These are phyloP conservation scores for Alces alces DNA, from an alignment of 2,113 vertebrate genomes.

Conservation along the genomic window DNA sequence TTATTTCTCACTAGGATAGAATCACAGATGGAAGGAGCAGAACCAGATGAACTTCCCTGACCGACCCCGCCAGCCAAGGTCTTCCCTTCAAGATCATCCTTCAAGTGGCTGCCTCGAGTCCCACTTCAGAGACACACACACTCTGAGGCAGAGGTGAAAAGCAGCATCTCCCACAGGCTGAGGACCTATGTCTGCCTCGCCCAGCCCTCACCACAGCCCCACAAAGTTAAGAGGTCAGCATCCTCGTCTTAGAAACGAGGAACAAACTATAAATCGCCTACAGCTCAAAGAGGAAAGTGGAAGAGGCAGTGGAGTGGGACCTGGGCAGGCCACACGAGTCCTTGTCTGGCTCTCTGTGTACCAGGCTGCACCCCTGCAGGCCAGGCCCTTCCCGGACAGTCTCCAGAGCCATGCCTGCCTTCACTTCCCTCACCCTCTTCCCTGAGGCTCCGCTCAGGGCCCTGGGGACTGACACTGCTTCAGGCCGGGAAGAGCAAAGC, in stretches of 20 bases:
- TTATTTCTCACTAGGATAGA: background rate
- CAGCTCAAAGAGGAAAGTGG: background rate
- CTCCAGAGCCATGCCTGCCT: background rate
- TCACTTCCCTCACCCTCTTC: background rate
- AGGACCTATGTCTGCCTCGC: rapidly evolving
- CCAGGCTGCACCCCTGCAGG: background rate
- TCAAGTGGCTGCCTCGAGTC: background rate
- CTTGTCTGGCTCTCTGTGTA: rapidly evolving
- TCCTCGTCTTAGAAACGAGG: rapidly evolving
- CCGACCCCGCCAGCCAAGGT: background rate
- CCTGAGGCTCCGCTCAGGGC: background rate
- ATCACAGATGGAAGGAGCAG: background rate
- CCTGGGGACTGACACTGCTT: background rate
- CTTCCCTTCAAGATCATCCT: background rate
- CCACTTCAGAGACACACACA: background rate
- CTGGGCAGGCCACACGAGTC: rapidly evolving
- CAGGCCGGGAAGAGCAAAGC: background rate
- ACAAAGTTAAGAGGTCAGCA: background rate
- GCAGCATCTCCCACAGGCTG: background rate
- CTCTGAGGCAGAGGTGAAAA: background rate
- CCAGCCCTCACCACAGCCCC: rapidly evolving
- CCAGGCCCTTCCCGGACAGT: background rate
- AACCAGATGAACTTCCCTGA: background rate
- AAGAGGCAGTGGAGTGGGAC: rapidly evolving
- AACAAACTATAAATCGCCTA: rapidly evolving